Percentiles rank a stretch among this genome's conserved stretches.
Conservation (phyloP, 2,888 invertebrate species). For the Ennomos fuscantarius region DNA sequence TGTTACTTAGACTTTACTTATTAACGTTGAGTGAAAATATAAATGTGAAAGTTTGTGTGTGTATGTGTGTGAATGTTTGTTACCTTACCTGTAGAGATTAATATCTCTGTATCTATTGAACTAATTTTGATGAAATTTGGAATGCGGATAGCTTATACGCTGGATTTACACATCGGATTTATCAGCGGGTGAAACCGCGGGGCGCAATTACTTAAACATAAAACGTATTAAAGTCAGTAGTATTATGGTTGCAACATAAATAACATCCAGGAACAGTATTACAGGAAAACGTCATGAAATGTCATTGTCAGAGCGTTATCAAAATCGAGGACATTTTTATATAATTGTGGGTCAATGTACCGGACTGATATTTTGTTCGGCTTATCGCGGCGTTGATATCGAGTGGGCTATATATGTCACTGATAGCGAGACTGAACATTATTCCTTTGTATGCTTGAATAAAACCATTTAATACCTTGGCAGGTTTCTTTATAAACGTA, state of each 20-base stretch:
- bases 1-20: too few relatives aligned
- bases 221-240: too few relatives aligned
- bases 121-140: too few relatives aligned
- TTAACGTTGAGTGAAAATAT: too few relatives aligned
- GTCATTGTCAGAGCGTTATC: slow-evolving; percentile 81
- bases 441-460: slow-evolving; percentile 62
- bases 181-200: too few relatives aligned
- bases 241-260: slow-evolving; percentile 9
- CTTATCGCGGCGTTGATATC: slow-evolving; percentile 75
- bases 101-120: too few relatives aligned
- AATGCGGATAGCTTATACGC: too few relatives aligned
- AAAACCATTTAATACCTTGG: slow-evolving; percentile 53
- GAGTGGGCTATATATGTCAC: slow-evolving; percentile 77
- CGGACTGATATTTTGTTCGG: slow-evolving; percentile 73
- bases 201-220: slow-evolving; percentile 23
- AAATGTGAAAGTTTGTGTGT: too few relatives aligned
- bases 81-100: too few relatives aligned
- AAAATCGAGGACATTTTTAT: slow-evolving; percentile 80
- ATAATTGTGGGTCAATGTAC: slow-evolving; percentile 83
- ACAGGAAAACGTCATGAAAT: slow-evolving; percentile 65
- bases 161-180: too few relatives aligned
- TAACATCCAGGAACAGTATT: slow-evolving; percentile 46
- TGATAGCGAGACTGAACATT: slow-evolving; percentile 61
- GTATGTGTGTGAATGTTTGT: too few relatives aligned
- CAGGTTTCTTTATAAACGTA: slow-evolving; percentile 27